Base-by-base conservation (phyloP, 2,888 invertebrate genomes). In the Altica lythri region DNA sequence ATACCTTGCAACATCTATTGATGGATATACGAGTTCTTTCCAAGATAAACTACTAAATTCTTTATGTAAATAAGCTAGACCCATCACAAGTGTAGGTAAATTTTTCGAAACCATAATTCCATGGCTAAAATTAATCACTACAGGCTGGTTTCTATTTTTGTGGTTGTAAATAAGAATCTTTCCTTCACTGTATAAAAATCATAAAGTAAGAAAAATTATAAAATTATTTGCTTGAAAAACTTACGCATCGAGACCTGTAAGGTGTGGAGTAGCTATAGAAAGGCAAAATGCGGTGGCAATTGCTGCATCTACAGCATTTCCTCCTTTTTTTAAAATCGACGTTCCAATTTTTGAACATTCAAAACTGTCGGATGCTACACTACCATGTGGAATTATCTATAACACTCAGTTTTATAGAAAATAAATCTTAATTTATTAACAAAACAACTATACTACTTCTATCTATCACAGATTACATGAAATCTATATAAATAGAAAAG, bases 221-320 rank as follows among this genome's bases (percentile, higher is more conserved):
- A 2, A 4, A 6, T 19, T 22, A n/a, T 44, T 12, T 25, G 9
- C 16, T 17, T 19, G 6, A 38, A 37, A 5, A 34, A 12, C 81
- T 75, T 75, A 90, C 90, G 89, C 89, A 72, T 91, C 90, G 30
- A 91, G 77, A 25, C 90, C 86, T 18, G 88, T 86, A 63, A 82
- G 78, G 68, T 90, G 88, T 44, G 88, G 88, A 62, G 86, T 81
- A 13, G 86, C 80, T 25, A 90, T 86, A 40, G 86, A 83, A 62
- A 89, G 80, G 74, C 92, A 92, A 53, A 92, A 80, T 32, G 87
- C 82, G 43, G 87, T 81, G 25, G 86, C 86, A 46, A 86, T 81
- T 22, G 88, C 86, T 49, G 90, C 90, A 79, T 92, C 91, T 0
- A 88, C 79, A 16, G 90, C 88, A 77, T 81, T 85, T n/a, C 90